phyloP scores from a whole-genome alignment of 1,140 invertebrate genomes.

The Microplitis mediator region DNA sequence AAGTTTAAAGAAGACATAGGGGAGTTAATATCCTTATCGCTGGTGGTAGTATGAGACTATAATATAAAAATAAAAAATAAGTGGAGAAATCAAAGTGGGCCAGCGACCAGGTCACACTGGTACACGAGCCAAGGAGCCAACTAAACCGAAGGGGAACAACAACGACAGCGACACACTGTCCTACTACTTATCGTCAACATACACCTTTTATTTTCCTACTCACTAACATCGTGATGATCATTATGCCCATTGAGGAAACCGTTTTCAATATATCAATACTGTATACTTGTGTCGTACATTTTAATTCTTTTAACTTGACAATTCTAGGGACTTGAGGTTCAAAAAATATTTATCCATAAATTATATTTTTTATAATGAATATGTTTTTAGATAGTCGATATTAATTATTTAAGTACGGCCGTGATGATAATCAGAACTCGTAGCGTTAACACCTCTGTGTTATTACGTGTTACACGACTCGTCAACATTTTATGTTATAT shows the following conservation, averaged over 20 bases:
- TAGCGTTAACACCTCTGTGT: slow-evolving; percentile 24
- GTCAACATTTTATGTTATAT: background rate
- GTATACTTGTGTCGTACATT: too few species aligned
- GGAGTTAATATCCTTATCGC: background rate
- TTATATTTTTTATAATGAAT: too few species aligned
- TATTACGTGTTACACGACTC: background rate
- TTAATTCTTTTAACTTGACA: background rate
- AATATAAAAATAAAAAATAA: slow-evolving; percentile 4
- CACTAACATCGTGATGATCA: background rate
- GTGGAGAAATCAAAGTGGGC: slow-evolving; percentile 59
- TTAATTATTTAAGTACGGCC: slow-evolving; percentile 17
- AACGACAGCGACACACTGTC: slow-evolving; percentile 61
- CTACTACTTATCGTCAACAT: slow-evolving; percentile 51
- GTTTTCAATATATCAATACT: slow-evolving; percentile 30
- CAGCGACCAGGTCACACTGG: slow-evolving; percentile 58
- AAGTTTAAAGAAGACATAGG: background rate
- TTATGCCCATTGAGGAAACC: slow-evolving; percentile 51
- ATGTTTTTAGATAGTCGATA: background rate
- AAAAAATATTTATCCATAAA: too few species aligned
- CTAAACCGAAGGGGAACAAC: slow-evolving; percentile 49
- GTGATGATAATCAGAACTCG: slow-evolving; percentile 31
- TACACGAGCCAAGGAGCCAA: slow-evolving; percentile 23
- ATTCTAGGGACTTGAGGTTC: background rate
- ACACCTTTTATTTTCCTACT: too few species aligned
- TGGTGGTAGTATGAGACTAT: background rate